phyloP scores from a whole-genome alignment of 2,888 invertebrate species.

The Chrysolina oricalcia region DNA sequence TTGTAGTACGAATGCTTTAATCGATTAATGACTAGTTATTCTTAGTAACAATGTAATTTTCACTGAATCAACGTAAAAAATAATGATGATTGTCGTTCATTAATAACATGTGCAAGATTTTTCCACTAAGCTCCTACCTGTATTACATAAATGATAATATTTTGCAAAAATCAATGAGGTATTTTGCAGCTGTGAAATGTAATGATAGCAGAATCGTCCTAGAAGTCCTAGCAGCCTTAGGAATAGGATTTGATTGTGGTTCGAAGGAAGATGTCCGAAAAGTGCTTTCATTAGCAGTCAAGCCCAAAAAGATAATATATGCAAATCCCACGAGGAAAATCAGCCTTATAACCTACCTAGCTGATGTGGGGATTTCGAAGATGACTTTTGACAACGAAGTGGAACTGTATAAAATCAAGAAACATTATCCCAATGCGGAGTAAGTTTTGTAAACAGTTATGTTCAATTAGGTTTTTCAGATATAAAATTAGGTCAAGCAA shows the following conservation, averaged over 20 bases:
- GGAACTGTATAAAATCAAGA: constrained; percentile 76
- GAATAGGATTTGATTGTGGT: constrained; percentile 79
- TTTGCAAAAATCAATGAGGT: not conserved
- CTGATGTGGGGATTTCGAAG: constrained; percentile 70
- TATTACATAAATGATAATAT: not conserved
- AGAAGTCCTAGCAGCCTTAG: constrained; percentile 73
- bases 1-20: no score
- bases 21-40: no score
- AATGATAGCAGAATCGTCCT: constrained; percentile 74
- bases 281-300: constrained; percentile 73
- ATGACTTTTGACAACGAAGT: constrained; percentile 77
- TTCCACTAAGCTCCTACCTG: no score
- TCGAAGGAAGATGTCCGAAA: constrained; percentile 75
- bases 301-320: constrained; percentile 74
- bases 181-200: constrained; percentile 76
- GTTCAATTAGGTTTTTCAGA: no score
- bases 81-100: no score
- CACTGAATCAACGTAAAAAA: no score
- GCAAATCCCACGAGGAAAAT: constrained; percentile 76
- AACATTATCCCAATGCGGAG: constrained; percentile 73
- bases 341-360: constrained; percentile 74
- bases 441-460: constrained; percentile 55
- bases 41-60: no score
- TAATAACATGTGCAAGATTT: no score
- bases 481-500: no score